Percentiles rank a stretch among this genome's conserved stretches.
These are phyloP conservation scores for Pogonomyrmex barbatus DNA, from an alignment of 1,140 invertebrate genomes.

Conservation along the genomic window DNA sequence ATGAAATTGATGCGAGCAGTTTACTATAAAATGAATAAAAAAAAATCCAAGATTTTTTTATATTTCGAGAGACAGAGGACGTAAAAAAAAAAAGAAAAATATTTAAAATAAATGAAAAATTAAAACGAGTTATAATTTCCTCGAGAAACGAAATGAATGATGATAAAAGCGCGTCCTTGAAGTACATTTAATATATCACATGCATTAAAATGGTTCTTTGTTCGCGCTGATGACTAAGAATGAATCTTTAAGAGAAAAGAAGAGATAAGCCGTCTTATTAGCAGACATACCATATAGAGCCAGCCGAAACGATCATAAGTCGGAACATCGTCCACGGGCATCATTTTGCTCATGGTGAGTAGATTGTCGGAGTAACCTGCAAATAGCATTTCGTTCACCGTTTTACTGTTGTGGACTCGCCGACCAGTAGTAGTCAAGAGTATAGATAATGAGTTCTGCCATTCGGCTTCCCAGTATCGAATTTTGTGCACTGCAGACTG, in stretches of 20 bases:
- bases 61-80: not conserved
- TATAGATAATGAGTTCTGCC: conserved; percentile 88
- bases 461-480: conserved; percentile 86
- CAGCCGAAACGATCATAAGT: conserved; percentile 92
- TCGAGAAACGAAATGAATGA: not conserved
- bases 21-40: not conserved
- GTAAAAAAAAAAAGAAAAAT: not conserved
- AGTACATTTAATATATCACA: not conserved
- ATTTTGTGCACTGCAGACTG: conserved; percentile 90
- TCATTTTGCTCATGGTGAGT: conserved; percentile 88
- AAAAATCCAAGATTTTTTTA: not conserved
- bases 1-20: not conserved
- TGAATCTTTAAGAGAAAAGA: not conserved
- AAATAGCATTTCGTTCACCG: conserved; percentile 91
- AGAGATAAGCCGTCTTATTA: not conserved
- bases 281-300: conserved; percentile 90
- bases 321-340: conserved; percentile 85
- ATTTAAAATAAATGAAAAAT: not conserved
- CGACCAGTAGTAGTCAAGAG: conserved; percentile 77
- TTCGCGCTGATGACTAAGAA: not conserved
- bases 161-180: not conserved
- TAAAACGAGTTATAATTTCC: not conserved
- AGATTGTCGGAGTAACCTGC: conserved; percentile 91
- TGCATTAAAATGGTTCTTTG: not conserved
- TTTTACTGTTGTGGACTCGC: conserved; percentile 87